These are phyloP conservation scores for Rhinoderma darwinii DNA, from an alignment of 2,113 vertebrate genomes.

Conservation along the genomic window DNA sequence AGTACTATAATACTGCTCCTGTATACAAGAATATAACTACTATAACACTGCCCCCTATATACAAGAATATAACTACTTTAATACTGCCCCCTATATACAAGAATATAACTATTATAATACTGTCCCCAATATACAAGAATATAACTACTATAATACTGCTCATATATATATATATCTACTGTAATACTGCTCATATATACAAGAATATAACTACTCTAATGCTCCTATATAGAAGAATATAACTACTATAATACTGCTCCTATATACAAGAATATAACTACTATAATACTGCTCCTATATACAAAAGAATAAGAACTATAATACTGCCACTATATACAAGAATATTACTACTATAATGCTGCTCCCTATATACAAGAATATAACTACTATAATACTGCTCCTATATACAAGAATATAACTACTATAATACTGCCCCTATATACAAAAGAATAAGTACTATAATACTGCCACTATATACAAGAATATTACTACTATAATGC, in stretches of 20 bases:
- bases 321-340: neutral
- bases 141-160: too few relatives aligned
- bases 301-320: neutral
- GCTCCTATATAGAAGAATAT: constrained; percentile 1
- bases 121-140: too few relatives aligned
- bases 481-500: too few relatives aligned
- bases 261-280: constrained; percentile 3
- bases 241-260: neutral
- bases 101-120: neutral
- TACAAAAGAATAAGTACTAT: neutral
- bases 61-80: too few relatives aligned
- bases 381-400: constrained; percentile 12
- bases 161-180: neutral
- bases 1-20: too few relatives aligned
- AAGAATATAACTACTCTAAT: constrained; percentile 6
- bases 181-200: neutral
- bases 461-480: too few relatives aligned
- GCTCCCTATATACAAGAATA: constrained; percentile 8
- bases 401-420: neutral
- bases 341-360: constrained; percentile 11
- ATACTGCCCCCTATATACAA: neutral
- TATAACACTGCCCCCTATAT: too few relatives aligned
- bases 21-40: too few relatives aligned
- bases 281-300: neutral
- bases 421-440: too few relatives aligned